Evolutionary conservation across 30 jellyfish, hydroid and myxozoan species (phyloP), one percentile per base, ranked within the genome.

Genomic region (Turritopsis dohrnii): DNA sequence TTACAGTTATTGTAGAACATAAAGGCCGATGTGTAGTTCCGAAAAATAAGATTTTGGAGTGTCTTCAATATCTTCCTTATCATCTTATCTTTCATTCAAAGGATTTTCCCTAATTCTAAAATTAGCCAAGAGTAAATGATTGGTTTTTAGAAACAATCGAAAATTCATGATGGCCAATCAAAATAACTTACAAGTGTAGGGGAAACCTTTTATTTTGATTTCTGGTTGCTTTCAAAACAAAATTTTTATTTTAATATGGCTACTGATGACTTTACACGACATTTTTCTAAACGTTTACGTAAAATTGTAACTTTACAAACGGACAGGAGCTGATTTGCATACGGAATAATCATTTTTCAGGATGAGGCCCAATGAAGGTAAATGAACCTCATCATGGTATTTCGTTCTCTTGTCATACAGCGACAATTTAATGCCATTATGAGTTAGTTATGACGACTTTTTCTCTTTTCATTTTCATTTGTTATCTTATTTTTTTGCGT

Each of bases 171-270:
- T 17, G 19, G 77, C 77, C 77, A 69, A 69, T 27, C 77, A 69
- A 23, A 27, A 69, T n/a, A n/a, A 69, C 16, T 9, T n/a, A 60
- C 87, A 80, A 21, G 25, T 52, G 21, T 80, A 25, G 65, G 87
- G 81, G 65, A 60, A 80, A 65, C 54, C 81, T 65, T 54, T 16
- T 26, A 29, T 79, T 65, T 16, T 80, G 54, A 28, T 54, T 65
- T 53, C 81, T 52, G 79, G 87, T 80, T 71, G 81, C 82, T 80
- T 80, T 80, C 87, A 80, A 80, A 80, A 80, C 87, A 80, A 80
- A 80, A 71, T 22, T 22, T 54, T 80, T 80, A 24, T 80, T 77
- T n/a, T 23, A 24, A 29, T 16, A 24, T 23, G 71, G 28, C 71
- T 23, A 19, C 77, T 69, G 29, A 23, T 22, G 28, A 52, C 28